Evolutionary conservation across 2,888 invertebrate species (phyloP).

Genomic region (Gymnosoma rotundatum): DNA sequence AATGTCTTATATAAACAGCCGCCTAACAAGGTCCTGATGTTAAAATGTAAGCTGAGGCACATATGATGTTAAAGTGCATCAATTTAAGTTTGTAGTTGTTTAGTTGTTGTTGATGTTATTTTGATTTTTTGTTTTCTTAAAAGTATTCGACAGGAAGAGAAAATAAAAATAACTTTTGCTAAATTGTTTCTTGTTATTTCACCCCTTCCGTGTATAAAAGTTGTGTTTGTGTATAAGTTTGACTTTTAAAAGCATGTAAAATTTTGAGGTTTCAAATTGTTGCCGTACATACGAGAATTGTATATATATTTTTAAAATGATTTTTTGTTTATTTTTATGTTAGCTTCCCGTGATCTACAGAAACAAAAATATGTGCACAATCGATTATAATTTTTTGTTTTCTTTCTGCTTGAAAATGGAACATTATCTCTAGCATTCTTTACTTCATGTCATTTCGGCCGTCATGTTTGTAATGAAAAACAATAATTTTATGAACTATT

Average conservation of each 20-base stretch:
- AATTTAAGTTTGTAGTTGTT: constrained; percentile 37
- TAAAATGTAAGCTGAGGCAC: constrained; percentile 11
- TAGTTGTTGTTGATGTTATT: constrained; percentile 23
- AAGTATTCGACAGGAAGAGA: constrained; percentile 57
- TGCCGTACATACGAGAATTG: not conserved
- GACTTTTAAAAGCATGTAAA: constrained; percentile 41
- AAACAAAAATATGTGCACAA: not conserved
- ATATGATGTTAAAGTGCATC: constrained; percentile 61
- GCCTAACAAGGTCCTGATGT: not conserved
- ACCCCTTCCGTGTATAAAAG: not conserved
- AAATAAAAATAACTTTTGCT: constrained; percentile 64
- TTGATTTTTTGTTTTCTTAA: not conserved
- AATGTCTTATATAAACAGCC: not conserved
- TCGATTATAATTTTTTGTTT: constrained; percentile 12
- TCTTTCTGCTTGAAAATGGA: constrained; percentile 11
- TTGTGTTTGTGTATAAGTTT: constrained; percentile 8
- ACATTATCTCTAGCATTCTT: not conserved
- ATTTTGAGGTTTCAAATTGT: constrained; percentile 50
- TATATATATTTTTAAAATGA: constrained; percentile 21
- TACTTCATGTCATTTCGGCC: too few species aligned
- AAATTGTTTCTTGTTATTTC: constrained; percentile 63
- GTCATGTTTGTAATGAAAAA: constrained; percentile 15
- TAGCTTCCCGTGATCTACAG: not conserved
- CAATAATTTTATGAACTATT: constrained; percentile 25
- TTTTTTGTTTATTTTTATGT: constrained; percentile 30